Evolutionary conservation across 2,888 invertebrate genomes (phyloP), one percentile per base, ranked within the genome.

Genomic region (Eupithecia tripunctaria): DNA sequence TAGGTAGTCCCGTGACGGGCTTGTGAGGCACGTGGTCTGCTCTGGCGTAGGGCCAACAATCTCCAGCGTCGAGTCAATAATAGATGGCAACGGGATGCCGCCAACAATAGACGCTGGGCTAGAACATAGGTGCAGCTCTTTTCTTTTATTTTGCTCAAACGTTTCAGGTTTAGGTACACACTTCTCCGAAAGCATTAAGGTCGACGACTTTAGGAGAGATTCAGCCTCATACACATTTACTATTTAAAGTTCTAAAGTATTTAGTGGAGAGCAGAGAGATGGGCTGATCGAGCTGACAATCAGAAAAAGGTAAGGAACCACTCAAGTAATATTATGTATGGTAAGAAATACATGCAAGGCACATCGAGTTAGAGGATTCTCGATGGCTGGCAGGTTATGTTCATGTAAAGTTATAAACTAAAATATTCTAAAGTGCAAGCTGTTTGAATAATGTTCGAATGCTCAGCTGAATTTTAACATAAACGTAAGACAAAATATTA

Each of bases 61-160:
- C 93, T 94, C 94, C 94, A 94, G 93, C 92, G 87, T 87, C 87
- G 94, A 93, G 93, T 94, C 94, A 94, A 94, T 94, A 94, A 94
- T 94, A 94, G 94, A 92, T 86, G 90, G 90, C 89, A 89, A 91
- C 92, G 92, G 88, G 93, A 91, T 92, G 92, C 94, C 91, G 93
- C 94, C 93, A 94, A 94, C 94, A 94, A 94, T 94, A 94, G 94
- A 92, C 92, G 92, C 91, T 86, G 76, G 73, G 72, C 74, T 67
- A 69, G 68, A 75, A 76, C 70, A 64, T 36, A 64, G 59, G 70
- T 71, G 56, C 56, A 56, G 56, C 72, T 74, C 25, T 66, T 71
- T n/a, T 56, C 21, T 56, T 67, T 77, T 73, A 71, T 72, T 77
- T 76, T 73, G 27, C 67, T 69, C 63, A 70, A 64, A 43, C 27